Evolutionary conservation across 2,113 vertebrate species (phyloP).

Genomic region (Erpornis zantholeuca): DNA sequence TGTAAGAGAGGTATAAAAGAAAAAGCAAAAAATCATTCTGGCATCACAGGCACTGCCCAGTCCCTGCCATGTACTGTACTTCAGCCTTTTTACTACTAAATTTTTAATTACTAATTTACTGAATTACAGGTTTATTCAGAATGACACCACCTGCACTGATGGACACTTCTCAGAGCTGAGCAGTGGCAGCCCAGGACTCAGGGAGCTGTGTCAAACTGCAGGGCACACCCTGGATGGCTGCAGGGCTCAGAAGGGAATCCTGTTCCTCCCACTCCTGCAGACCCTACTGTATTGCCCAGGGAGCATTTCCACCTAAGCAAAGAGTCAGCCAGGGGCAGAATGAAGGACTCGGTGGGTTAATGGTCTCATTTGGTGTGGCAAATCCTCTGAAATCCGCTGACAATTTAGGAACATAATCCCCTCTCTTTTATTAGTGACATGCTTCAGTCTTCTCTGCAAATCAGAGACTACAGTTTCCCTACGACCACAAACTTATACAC

Average conservation of each 20-base stretch:
- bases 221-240: not conserved
- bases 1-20: no score
- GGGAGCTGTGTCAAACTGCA: not conserved
- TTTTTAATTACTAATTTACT: no score
- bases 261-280: not conserved
- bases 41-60: not conserved
- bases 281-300: not conserved
- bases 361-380: conserved; percentile 2
- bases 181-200: not conserved
- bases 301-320: not conserved
- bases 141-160: not conserved
- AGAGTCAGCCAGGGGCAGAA: not conserved
- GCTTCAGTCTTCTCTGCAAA: not conserved
- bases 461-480: not conserved
- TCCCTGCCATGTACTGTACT: not conserved
- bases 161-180: not conserved
- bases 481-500: not conserved
- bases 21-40: no score
- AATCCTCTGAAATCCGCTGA: conserved; percentile 41
- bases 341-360: not conserved
- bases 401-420: conserved; percentile 13
- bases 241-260: not conserved
- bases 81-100: not conserved
- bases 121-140: not conserved
- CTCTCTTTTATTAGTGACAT: not conserved